Evolutionary conservation across 2,888 invertebrate genomes (phyloP).

Genomic region (Dysmachus trigonus): DNA sequence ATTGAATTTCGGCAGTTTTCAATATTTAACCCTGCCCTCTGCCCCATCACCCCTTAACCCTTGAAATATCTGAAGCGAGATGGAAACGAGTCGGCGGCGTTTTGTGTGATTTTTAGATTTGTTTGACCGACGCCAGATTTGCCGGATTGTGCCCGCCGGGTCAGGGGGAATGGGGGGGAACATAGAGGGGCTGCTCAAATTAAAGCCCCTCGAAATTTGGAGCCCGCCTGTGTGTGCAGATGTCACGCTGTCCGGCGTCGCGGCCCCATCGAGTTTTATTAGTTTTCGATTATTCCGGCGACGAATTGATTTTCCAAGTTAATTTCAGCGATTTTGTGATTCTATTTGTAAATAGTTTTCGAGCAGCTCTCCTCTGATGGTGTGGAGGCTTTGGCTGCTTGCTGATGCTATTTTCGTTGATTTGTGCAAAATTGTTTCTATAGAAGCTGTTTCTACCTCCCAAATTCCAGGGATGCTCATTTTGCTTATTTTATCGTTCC

Average conservation of each 20-base stretch:
- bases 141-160: not conserved
- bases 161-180: not conserved
- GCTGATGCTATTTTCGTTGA: not conserved
- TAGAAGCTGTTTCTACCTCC: not conserved
- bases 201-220: not conserved
- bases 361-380: not conserved
- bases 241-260: not conserved
- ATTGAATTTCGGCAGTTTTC: slow-evolving; percentile 24
- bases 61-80: not conserved
- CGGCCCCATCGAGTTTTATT: slow-evolving; percentile 20
- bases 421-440: not conserved
- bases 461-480: not conserved
- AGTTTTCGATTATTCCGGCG: slow-evolving; percentile 28
- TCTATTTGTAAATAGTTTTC: slow-evolving; percentile 1
- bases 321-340: slow-evolving; percentile 25
- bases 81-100: not conserved
- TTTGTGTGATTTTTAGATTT: slow-evolving; percentile 8
- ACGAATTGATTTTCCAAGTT: slow-evolving; percentile 28
- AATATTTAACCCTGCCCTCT: not conserved
- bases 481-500: not conserved
- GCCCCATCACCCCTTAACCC: not conserved
- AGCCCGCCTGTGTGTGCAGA: not conserved
- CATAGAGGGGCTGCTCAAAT: not conserved
- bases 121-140: not conserved
- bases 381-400: not conserved